Percentiles rank a stretch among this genome's conserved stretches.
These are phyloP conservation scores for Parauchenoglanis punctatus DNA, from an alignment of 2,797 vertebrate species.

Conservation along the genomic window DNA sequence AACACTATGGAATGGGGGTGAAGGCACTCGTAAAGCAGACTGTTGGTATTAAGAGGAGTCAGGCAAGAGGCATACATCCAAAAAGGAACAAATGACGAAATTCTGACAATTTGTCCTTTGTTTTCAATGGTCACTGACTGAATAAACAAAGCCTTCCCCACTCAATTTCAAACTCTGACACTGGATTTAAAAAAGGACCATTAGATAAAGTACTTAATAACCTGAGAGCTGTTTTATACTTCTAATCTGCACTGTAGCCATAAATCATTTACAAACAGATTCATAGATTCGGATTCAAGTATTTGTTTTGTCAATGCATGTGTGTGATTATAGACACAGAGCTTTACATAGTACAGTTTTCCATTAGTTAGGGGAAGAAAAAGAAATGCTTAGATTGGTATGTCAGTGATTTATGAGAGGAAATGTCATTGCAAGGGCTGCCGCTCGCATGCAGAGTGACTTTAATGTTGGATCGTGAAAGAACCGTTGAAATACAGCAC, in stretches of 20 bases:
- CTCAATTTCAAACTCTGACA: not conserved
- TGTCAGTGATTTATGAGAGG: conserved; percentile 66
- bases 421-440: conserved; percentile 41
- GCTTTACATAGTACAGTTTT: conserved; percentile 40
- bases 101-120: conserved; percentile 32
- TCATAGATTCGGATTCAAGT: not conserved
- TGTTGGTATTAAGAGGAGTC: conserved; percentile 53
- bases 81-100: conserved; percentile 45
- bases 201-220: not conserved
- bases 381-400: conserved; percentile 47
- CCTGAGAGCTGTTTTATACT: not conserved
- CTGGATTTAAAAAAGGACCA: not conserved
- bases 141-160: conserved; percentile 19
- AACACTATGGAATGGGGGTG: conserved; percentile 44
- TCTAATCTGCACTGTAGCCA: not conserved
- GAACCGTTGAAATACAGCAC: conserved; percentile 56
- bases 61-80: conserved; percentile 38
- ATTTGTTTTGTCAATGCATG: not conserved
- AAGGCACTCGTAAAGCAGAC: conserved; percentile 47
- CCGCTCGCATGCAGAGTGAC: conserved; percentile 57
- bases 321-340: not conserved
- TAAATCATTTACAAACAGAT: too few species aligned
- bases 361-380: conserved; percentile 55
- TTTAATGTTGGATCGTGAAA: conserved; percentile 57
- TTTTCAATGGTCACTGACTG: conserved; percentile 14